Conservation (phyloP, 2,888 invertebrate genomes). For the Caenorhabditis panamensis region DNA sequence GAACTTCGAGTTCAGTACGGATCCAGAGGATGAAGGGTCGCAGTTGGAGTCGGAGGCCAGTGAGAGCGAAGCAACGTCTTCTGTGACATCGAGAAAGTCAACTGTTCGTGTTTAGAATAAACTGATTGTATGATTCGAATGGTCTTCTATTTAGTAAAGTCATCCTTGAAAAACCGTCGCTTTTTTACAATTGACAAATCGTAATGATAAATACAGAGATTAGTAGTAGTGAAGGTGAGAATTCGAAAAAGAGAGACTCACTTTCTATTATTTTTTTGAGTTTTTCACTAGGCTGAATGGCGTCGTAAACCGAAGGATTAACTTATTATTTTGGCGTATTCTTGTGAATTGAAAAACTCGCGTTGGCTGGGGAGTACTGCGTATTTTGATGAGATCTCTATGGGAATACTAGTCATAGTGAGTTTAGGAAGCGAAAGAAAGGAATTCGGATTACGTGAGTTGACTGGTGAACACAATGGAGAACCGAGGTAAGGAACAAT, state of each 20-base stretch:
- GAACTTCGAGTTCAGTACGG: too few relatives aligned
- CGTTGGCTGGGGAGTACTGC: slow-evolving; percentile 18
- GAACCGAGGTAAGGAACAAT: slow-evolving; percentile 57
- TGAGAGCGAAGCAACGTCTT: too few relatives aligned
- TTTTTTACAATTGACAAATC: too few relatives aligned
- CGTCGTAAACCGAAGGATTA: slow-evolving; percentile 35
- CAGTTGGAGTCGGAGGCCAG: too few relatives aligned
- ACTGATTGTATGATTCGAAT: too few relatives aligned
- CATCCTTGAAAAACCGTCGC: too few relatives aligned
- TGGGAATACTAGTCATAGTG: slow-evolving; percentile 38
- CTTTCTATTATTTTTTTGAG: neutral
- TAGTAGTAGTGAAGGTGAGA: neutral
- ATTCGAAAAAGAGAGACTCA: neutral
- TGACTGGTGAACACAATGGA: slow-evolving; percentile 15
- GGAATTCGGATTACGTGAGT: slow-evolving; percentile 32
- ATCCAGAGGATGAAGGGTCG: too few relatives aligned
- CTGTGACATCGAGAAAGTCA: too few relatives aligned
- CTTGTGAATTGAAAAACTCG: slow-evolving; percentile 15
- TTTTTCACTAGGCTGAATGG: slow-evolving; percentile 13
- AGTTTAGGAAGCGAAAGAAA: slow-evolving; percentile 43
- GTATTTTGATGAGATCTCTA: slow-evolving; percentile 42
- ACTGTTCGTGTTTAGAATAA: too few relatives aligned
- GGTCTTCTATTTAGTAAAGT: too few relatives aligned
- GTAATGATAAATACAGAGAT: neutral
- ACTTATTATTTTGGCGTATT: slow-evolving; percentile 44